A percentile compares a stretch with the other conserved stretches of the same genome.
Evolutionary conservation across 2,113 vertebrate species (phyloP).

Genomic region (Columba livia): DNA sequence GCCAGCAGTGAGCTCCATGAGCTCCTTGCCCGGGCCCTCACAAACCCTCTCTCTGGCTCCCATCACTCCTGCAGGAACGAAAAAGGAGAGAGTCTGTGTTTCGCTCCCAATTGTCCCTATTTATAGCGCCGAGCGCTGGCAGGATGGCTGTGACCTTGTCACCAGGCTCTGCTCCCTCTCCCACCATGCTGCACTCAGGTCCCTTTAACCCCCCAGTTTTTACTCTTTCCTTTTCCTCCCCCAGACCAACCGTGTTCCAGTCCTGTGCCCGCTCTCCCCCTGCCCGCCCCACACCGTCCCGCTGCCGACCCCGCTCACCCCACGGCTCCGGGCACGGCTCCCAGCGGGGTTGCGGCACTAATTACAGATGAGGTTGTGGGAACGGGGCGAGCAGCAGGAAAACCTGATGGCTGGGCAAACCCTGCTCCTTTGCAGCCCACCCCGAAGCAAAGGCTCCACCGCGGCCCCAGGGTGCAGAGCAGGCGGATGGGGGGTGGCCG

Average conservation of each 20-base stretch:
- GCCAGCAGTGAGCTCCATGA: neutral
- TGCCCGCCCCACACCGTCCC: neutral
- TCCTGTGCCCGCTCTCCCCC: neutral
- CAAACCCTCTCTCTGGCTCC: neutral
- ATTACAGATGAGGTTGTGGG: neutral
- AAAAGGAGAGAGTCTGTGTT: slow-evolving; percentile 22
- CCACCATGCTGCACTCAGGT: rapidly evolving
- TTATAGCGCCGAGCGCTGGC: slow-evolving; percentile 30
- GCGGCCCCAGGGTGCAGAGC: rapidly evolving
- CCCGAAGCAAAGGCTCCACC: neutral
- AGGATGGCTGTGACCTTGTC: neutral
- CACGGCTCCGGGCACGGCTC: neutral
- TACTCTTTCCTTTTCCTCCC: neutral
- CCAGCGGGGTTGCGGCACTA: neutral
- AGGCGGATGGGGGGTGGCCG: rapidly evolving
- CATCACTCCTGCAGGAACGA: neutral
- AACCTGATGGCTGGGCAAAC: neutral
- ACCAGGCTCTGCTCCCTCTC: neutral
- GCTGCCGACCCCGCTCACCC: neutral
- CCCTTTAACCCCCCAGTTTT: neutral
- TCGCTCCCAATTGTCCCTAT: slow-evolving; percentile 52
- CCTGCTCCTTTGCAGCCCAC: neutral
- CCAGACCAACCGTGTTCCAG: rapidly evolving
- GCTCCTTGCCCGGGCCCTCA: neutral
- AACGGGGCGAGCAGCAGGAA: neutral